Base-by-base conservation (phyloP, 1,140 invertebrate genomes). In the Drosophila pallidifrons region DNA sequence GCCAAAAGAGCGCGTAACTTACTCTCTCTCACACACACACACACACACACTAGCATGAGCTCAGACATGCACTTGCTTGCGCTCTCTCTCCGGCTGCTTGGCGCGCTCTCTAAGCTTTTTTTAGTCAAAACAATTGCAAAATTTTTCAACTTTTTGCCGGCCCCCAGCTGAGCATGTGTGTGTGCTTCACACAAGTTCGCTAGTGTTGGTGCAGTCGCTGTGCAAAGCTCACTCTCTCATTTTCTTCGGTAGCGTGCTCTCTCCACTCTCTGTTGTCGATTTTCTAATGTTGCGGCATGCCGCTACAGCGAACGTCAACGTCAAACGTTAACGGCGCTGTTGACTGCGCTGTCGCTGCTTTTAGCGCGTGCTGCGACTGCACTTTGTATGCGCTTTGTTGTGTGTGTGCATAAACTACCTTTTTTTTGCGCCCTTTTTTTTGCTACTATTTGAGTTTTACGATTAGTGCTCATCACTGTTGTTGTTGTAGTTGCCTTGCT, bases 41-140 rank as follows among this genome's bases (percentile, higher is more conserved):
- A 20, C 59, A 43, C 58, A 47, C 28, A 41, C 59, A 16, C 28
- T 32, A 25, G 20, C 20, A 4, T n/a, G 7, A 3, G 43, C 59
- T 35, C 73, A 25, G 28, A 47, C 20, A 25, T 32, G 28, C 41
- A 32, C 10, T 16, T 38, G n/a, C 16, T 55, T 13, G 7, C 6
- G 45, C 60, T 38, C 73, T 51, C 60, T 38, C 73, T 51, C 54
- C 13, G 5, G 10, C n/a, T 32, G 20, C 54, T 47, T 45, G 46
- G 58, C 52, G 58, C 52, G 61, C 71, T 75, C 81, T 89, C 85
- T 89, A 89, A 89, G 85, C 81, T 89, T 81, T 87, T 87, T 89
- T 89, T 89, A 89, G 86, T 81, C 85, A 89, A 89, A 89, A 89
- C 85, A 89, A 89, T 89, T 74, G 85, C 85, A 59, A 81, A 89